A percentile compares a stretch with the other conserved stretches of the same genome.
phyloP scores from a whole-genome alignment of 2,113 vertebrate species.

The Ciconia stormi region DNA sequence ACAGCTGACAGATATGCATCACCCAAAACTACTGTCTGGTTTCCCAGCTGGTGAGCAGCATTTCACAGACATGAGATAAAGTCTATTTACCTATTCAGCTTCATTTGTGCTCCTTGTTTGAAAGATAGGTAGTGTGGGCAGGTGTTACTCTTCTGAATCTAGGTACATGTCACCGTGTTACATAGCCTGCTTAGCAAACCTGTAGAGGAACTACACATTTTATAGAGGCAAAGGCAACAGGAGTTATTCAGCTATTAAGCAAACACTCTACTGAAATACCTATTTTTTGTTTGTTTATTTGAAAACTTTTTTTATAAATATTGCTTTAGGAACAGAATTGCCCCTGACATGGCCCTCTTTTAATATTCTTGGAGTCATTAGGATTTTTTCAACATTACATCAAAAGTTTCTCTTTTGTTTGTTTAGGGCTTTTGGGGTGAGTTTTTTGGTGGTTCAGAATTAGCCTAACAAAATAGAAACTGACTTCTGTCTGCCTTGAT shows the following conservation, averaged over 20 bases:
- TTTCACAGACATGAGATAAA: background rate
- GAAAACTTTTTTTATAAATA: background rate
- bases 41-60: background rate
- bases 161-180: rapidly evolving
- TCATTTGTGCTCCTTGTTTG: background rate
- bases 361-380: background rate
- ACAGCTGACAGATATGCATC: background rate
- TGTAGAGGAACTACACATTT: background rate
- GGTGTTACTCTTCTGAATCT: background rate
- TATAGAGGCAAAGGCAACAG: background rate
- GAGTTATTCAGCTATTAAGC: background rate
- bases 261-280: background rate
- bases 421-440: background rate
- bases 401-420: background rate
- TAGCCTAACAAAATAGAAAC: background rate
- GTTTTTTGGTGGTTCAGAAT: background rate
- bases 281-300: background rate
- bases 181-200: background rate
- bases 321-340: background rate
- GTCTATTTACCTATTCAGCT: background rate
- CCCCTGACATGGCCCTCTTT: background rate
- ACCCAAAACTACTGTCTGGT: background rate
- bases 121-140: background rate
- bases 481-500: background rate
- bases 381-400: background rate